Conservation (phyloP, 2,888 invertebrate species). For the Ichneumoninae sp. region DNA sequence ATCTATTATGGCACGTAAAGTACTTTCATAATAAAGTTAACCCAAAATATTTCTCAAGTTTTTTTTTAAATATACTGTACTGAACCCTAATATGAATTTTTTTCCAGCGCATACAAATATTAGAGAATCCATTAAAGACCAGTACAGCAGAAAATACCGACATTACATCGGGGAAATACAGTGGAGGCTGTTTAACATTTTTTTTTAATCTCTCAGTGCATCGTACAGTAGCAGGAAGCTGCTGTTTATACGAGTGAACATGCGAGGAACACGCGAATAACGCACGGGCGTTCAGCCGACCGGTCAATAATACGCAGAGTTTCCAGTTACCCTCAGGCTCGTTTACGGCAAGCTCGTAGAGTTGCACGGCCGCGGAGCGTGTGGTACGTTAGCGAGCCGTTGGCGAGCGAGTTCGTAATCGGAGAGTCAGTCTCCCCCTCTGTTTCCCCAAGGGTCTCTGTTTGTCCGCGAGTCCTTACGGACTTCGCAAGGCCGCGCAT, state of each 20-base stretch:
- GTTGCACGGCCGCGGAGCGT: not conserved
- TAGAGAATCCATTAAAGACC: not conserved
- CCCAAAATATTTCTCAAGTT: no score
- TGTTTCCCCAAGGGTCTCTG: not conserved
- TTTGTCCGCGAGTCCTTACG: conserved; percentile 4
- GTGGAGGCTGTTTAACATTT: not conserved
- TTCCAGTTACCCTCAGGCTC: conserved; percentile 22
- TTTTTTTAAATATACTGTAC: no score
- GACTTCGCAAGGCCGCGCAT: not conserved
- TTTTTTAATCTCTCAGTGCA: not conserved
- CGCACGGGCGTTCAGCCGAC: conserved; percentile 19
- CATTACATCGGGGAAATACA: not conserved
- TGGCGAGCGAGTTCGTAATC: conserved; percentile 8
- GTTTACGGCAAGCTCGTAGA: conserved; percentile 14
- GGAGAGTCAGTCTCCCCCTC: not conserved
- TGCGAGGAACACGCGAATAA: not conserved
- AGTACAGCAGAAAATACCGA: not conserved
- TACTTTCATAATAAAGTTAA: no score
- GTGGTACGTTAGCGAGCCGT: conserved; percentile 6
- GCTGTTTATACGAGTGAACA: not conserved
- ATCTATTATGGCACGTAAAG: no score
- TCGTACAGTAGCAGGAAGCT: conserved; percentile 1
- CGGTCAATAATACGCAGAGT: conserved; percentile 32
- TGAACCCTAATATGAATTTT: no score
- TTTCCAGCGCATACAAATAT: not conserved